phyloP scores from a whole-genome alignment of 2,888 invertebrate genomes.

The Sialis lutaria region DNA sequence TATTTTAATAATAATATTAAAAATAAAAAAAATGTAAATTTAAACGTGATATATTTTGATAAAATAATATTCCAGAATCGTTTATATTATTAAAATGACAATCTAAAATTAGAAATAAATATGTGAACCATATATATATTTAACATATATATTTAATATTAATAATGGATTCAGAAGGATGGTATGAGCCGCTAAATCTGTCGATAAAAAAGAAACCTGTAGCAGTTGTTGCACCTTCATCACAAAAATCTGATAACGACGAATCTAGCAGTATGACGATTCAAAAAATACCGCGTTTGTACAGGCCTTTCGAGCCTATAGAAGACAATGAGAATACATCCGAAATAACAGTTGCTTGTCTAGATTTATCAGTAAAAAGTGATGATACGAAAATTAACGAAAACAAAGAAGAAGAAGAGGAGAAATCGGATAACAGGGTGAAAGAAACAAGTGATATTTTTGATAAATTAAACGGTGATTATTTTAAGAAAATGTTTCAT shows the following conservation, averaged over 20 bases:
- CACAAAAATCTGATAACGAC: constrained; percentile 14
- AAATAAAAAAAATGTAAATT: background rate
- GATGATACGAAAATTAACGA: constrained; percentile 1
- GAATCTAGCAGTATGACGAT: constrained; percentile 11
- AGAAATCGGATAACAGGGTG: background rate
- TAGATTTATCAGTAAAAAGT: constrained; percentile 3
- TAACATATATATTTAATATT: background rate
- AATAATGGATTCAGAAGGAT: constrained; percentile 6
- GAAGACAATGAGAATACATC: constrained; percentile 11
- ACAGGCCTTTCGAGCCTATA: constrained; percentile 7
- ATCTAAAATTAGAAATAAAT: background rate
- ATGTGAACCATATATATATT: background rate
- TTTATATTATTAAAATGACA: background rate
- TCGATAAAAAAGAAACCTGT: constrained; percentile 31
- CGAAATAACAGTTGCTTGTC: background rate
- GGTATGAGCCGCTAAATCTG: constrained; percentile 29
- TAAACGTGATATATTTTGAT: background rate
- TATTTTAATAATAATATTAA: background rate
- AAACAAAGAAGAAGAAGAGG: constrained; percentile 1
- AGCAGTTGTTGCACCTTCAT: constrained; percentile 33
- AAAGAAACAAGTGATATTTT: constrained; percentile 1
- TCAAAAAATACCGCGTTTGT: constrained; percentile 7
- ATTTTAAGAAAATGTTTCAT: constrained; percentile 12
- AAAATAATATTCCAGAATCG: background rate
- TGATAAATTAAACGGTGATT: constrained; percentile 1